Base-by-base conservation (phyloP, 2,797 vertebrate species). In the Lepilemur ruficaudatus region DNA sequence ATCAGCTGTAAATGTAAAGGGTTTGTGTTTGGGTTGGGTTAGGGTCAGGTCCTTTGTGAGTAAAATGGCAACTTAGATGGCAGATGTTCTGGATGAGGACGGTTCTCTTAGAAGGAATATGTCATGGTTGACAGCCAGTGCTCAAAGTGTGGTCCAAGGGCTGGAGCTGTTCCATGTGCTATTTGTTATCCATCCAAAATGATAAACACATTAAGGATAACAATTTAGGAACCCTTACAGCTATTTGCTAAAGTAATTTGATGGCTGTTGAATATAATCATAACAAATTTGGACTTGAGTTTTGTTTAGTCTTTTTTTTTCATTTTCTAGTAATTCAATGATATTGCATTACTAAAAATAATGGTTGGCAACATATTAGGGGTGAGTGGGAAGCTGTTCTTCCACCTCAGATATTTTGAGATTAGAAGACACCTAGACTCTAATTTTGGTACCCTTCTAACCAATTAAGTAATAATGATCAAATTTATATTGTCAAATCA, bases 271-370 rank as follows among this genome's bases (percentile, higher is more conserved):
- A 57, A 57, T 63, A 28, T 69, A 91, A 70, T 61, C 67, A 79
- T 32, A 63, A 81, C 23, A 57, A 55, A 61, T 55, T 82, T 43
- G n/a, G 32, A 65, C 25, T 70, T 79, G 32, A 63, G 11, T 23
- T 94, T 88, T 88, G 1, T 48, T 70, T 91, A 52, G 41, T 6
- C 38, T 81, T 30, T 76, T 82, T 52, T 38, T 69, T 82, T 46
- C n/a, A 86, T 95, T 92, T 59, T 88, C 32, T 65, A 55, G 18
- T 11, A 73, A 81, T 92, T 94, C 41, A 88, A 43, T 75, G 84
- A 57, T 35, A 65, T 20, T 63, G 22, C 61, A 88, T 91, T 94
- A 43, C 38, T 84, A 43, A 55, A 82, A 61, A 46, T 85, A 81
- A 85, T 69, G 35, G 14, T 50, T 73, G 22, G 2, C 6, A 46